Percentiles rank a stretch among this genome's conserved stretches.
Evolutionary conservation across 2,797 vertebrate genomes (phyloP).

Genomic region (Lemur catta): DNA sequence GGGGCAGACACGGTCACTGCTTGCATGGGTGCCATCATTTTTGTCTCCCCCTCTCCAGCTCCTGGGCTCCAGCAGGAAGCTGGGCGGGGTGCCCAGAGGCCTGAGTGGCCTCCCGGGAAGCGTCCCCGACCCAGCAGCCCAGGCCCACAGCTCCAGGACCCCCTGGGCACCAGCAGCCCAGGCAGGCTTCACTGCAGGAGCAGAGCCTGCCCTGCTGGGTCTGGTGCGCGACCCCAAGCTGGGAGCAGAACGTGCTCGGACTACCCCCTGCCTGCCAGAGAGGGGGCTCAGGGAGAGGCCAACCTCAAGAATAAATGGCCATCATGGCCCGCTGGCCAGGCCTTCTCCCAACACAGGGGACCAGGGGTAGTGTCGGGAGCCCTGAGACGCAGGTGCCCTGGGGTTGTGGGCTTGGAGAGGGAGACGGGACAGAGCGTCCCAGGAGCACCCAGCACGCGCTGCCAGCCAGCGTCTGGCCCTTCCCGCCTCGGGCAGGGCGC

Average conservation of each 20-base stretch:
- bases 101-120: neutral
- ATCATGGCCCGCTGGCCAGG: neutral
- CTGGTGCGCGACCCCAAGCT: fast-evolving
- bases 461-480: neutral
- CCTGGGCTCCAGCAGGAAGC: neutral
- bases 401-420: neutral
- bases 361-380: neutral
- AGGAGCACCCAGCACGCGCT: neutral
- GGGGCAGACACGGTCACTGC: neutral
- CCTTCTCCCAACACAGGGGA: neutral
- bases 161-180: neutral
- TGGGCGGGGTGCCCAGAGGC: neutral
- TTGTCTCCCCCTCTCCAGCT: fast-evolving
- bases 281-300: neutral
- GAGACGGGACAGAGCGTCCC: neutral
- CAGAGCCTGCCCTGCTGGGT: neutral
- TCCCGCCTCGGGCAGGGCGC: neutral
- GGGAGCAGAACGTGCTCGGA: neutral
- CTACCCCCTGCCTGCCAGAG: neutral
- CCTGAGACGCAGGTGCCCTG: fast-evolving
- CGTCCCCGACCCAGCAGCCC: neutral
- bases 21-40: fast-evolving
- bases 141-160: neutral
- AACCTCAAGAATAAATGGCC: neutral
- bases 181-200: neutral